phyloP scores from a whole-genome alignment of 2,113 vertebrate species.

The Excalfactoria chinensis region DNA sequence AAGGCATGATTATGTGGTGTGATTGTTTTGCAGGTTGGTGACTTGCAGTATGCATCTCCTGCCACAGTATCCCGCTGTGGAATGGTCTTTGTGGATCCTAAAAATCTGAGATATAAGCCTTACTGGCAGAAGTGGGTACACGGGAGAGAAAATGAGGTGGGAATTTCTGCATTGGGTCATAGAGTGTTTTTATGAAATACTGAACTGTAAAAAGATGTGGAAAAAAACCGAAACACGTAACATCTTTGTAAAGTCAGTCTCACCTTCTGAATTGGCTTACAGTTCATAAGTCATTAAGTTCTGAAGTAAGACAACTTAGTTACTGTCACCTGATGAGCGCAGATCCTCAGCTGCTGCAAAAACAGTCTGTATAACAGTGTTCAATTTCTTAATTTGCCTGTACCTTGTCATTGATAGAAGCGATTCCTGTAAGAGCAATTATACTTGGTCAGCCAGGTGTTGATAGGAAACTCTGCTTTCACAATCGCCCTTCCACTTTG shows the following conservation, averaged over 20 bases:
- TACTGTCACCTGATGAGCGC: background rate
- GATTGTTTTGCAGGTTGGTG: slow-evolving; percentile 86
- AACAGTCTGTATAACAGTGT: background rate
- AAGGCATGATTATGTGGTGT: background rate
- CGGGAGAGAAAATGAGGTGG: slow-evolving; percentile 82
- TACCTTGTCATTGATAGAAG: background rate
- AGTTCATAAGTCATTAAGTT: background rate
- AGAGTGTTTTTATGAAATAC: background rate
- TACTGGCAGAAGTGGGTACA: slow-evolving; percentile 93
- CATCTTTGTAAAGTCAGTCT: background rate
- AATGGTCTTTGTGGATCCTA: slow-evolving; percentile 97
- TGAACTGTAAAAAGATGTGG: background rate
- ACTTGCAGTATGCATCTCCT: slow-evolving; percentile 96
- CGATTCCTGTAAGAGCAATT: background rate
- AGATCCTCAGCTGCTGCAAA: background rate
- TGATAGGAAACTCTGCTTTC: background rate
- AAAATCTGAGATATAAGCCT: slow-evolving; percentile 90
- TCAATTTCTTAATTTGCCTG: background rate
- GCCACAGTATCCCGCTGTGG: slow-evolving; percentile 96
- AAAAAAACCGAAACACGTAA: background rate
- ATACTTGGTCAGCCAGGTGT: background rate
- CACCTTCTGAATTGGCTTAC: background rate
- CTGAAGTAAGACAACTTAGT: background rate
- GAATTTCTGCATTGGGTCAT: background rate
- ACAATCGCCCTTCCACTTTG: background rate